phyloP scores from a whole-genome alignment of 53 echinoderm and acorn worm genomes.

The Astropecten irregularis region DNA sequence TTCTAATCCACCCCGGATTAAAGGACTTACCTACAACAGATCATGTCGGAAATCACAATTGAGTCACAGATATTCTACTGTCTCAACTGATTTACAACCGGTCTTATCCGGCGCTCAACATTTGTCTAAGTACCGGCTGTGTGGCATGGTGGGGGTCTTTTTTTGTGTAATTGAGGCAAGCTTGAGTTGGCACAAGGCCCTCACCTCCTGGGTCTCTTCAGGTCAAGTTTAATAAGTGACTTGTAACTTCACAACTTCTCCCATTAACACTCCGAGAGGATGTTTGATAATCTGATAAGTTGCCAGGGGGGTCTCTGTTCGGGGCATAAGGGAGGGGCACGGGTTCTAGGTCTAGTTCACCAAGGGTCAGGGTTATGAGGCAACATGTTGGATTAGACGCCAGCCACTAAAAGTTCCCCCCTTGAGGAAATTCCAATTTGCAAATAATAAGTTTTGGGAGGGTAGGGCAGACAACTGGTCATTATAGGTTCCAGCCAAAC shows the following conservation, averaged over 20 bases:
- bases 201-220: not conserved
- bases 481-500: no score
- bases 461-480: no score
- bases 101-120: not conserved
- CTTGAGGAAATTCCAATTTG: not conserved
- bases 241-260: not conserved
- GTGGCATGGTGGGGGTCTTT: not conserved
- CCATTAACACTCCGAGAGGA: not conserved
- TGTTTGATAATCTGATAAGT: not conserved
- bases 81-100: not conserved
- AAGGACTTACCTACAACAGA: slow-evolving; percentile 21
- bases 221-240: slow-evolving; percentile 48
- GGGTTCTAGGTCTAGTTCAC: not conserved
- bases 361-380: slow-evolving; percentile 7
- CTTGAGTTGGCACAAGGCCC: no score
- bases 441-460: no score
- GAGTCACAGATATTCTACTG: slow-evolving; percentile 31
- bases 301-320: not conserved
- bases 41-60: slow-evolving; percentile 46
- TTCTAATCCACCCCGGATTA: not conserved
- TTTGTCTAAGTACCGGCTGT: not conserved
- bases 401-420: no score
- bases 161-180: no score
- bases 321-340: not conserved
- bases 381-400: not conserved